A percentile compares a stretch with the other conserved stretches of the same genome.
These are phyloP conservation scores for Pandemis cinnamomeana DNA, from an alignment of 2,888 invertebrate genomes.

Conservation along the genomic window DNA sequence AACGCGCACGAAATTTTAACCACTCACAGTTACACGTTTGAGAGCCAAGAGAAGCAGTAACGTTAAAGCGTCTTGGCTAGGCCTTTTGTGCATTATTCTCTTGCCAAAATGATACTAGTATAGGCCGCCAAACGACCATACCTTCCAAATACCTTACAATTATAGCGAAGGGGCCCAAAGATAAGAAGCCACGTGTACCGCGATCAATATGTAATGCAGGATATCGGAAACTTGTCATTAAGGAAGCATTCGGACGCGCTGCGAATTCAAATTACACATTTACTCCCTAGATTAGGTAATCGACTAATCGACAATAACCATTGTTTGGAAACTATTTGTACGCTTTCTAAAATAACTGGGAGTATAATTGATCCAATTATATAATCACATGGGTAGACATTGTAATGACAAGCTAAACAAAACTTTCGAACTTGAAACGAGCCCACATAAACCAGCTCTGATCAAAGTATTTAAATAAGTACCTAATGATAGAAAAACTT, in stretches of 20 bases:
- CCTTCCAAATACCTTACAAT: too few relatives aligned
- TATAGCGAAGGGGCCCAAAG: not conserved
- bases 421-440: too few relatives aligned
- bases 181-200: conserved; percentile 14
- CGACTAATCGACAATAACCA: not conserved
- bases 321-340: not conserved
- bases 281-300: conserved; percentile 30
- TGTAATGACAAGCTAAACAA: too few relatives aligned
- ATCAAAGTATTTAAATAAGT: too few relatives aligned
- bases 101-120: too few relatives aligned
- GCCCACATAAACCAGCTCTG: too few relatives aligned
- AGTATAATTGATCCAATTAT: not conserved
- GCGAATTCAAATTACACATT: conserved; percentile 23
- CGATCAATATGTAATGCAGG: conserved; percentile 27
- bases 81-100: too few relatives aligned
- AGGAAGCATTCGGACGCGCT: conserved; percentile 30
- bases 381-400: not conserved
- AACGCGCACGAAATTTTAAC: too few relatives aligned
- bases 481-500: not conserved
- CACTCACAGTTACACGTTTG: too few relatives aligned
- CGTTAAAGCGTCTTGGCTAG: too few relatives aligned
- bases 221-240: conserved; percentile 36
- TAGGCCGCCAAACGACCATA: too few relatives aligned
- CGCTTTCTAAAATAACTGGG: not conserved
- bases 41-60: too few relatives aligned